Base-by-base conservation (phyloP, 2,797 vertebrate species). In the Tokudaia tokunoshimensis region DNA sequence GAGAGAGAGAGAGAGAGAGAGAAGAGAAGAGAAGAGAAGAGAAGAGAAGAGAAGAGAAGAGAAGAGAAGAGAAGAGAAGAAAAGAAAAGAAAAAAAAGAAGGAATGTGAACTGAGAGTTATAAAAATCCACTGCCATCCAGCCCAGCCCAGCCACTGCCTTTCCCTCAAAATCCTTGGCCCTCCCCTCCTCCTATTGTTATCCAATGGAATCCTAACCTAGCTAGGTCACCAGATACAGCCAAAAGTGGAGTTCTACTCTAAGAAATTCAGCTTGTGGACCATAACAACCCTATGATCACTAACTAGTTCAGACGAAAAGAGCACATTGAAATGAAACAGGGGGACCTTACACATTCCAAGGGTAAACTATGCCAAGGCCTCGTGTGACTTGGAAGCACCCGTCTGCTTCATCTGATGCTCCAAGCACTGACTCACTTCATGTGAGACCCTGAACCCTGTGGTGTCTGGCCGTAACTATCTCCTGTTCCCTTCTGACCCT, bases 251-350 rank as follows among this genome's bases (percentile, higher is more conserved):
- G 47, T 86, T 94, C 74, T 92, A 41, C 12, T 52, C 55, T 92
- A 41, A 90, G 84, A 94, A 93, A n/a, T 63, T 87, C 0, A 90
- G 37, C 63, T 57, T 97, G 79, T 78, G 86, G 26, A 24, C 65
- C 74, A 9, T 79, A 75, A 72, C 2, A 94, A 89, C 86, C 8
- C 14, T 41, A 92, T n/a, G 84, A 61, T 81, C 86, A 89, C 7
- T 83, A 74, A 89, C 10, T 83, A 74, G 14, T 61, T 74, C 41
- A 94, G 41, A 13, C 34, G 63, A 37, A 9, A 84, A 31, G 24
- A 44, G 65, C 72, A 70, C 85, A 31, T 59, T 86, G 74, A 94
- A 95, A 93, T 94, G 93, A 90, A 41, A 55, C 3, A 91, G 31
- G 47, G 89, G 0, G 34, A 76, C 41, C 41, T 47, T 61, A 44